These are phyloP conservation scores for Noturus placidus DNA, from an alignment of 2,113 vertebrate species.

Conservation along the genomic window DNA sequence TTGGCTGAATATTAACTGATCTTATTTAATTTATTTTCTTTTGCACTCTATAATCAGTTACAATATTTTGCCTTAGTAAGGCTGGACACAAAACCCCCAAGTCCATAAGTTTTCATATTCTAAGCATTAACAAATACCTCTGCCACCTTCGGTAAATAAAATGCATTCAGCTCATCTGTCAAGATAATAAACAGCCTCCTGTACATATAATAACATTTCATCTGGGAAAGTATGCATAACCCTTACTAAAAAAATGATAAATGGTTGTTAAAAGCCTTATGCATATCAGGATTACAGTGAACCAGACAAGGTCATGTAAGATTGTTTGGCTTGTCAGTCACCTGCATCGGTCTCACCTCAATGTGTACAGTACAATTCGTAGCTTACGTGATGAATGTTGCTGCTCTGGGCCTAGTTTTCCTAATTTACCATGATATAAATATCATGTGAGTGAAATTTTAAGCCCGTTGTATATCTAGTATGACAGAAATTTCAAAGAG, in stretches of 20 bases:
- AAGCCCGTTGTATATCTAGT: not conserved
- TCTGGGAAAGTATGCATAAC: not conserved
- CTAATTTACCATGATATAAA: not conserved
- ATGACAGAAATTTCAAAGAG: not conserved
- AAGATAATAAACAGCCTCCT: not conserved
- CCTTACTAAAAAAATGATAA: not conserved
- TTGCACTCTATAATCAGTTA: not conserved
- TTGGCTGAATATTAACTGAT: not conserved
- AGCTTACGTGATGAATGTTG: slow-evolving; percentile 7
- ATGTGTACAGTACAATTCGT: not conserved
- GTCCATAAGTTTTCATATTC: slow-evolving; percentile 10
- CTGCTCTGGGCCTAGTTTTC: not conserved
- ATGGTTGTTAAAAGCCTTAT: not conserved
- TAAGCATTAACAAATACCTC: slow-evolving; percentile 18
- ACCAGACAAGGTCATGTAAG: not conserved
- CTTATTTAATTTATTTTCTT: not conserved
- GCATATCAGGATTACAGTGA: not conserved
- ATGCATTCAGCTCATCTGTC: not conserved
- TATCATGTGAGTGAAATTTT: not conserved
- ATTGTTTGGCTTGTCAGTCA: not conserved
- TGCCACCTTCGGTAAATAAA: not conserved
- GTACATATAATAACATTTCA: not conserved
- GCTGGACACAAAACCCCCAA: not conserved
- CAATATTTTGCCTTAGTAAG: not conserved
- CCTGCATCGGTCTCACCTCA: not conserved